Evolutionary conservation across 2,888 invertebrate genomes (phyloP), one percentile per base, ranked within the genome.

Genomic region (Drosophila peninsularis): DNA sequence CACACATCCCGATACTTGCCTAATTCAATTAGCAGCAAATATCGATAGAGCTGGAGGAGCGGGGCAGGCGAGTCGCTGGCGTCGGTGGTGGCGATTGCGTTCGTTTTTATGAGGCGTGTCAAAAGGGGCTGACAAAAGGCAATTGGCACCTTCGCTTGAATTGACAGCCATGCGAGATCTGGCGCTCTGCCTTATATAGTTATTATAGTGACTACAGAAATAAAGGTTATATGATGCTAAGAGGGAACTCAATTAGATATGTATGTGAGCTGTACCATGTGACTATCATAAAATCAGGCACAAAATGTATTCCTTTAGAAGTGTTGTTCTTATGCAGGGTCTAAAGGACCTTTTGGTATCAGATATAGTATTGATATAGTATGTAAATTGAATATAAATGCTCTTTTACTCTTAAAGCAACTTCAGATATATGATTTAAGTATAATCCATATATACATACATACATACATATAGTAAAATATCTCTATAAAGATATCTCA

Each of bases 101-200:
- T 62, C 42, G 27, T 47, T 87, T 88, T 89, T 88, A 89, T 88
- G 75, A 67, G 50, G 80, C 90, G 64, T 79, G 53, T 66, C 83
- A 49, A 88, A 87, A 72, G 63, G 41, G 30, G n/a, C 36, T 24
- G 54, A 62, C 75, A 75, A 73, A 65, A 30, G 72, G 32, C 65
- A 57, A 69, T 57, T 60, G 57, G 42, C 30, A 57, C 70, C 71
- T 66, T 71, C 57, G 47, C 74, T 80, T 72, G 50, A 68, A 67
- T 56, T 69, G 76, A 27, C 49, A 9, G 53, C 49, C 39, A 32
- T 49, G 21, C 34, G 14, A 39, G 24, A n/a, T 14, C 9, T 39
- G 36, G 21, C n/a, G 50, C 17, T 47, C 11, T n/a, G 21, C 49
- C 24, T 24, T 30, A 71, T 37, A 54, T 19, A 50, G 70, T 75